A percentile compares a stretch with the other conserved stretches of the same genome.
Conservation (phyloP, 1,140 invertebrate genomes). For the Drosophila santomea region DNA sequence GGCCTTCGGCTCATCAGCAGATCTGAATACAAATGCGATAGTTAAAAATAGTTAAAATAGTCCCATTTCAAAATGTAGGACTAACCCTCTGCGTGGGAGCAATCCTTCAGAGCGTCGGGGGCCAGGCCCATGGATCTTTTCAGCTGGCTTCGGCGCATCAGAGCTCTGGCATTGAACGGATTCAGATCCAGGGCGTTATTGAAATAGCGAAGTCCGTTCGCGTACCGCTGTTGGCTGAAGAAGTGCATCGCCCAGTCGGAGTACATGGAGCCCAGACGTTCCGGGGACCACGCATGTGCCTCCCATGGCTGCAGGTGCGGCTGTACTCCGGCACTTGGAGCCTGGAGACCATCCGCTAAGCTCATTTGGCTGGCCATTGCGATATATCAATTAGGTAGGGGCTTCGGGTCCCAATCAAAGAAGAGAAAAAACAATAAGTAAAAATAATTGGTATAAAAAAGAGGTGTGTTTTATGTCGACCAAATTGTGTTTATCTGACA, state of each 20-base stretch:
- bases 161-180: slow-evolving; percentile 7
- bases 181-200: slow-evolving; percentile 47
- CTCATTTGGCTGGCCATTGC: slow-evolving; percentile 3
- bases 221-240: slow-evolving; percentile 19
- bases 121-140: slow-evolving; percentile 50
- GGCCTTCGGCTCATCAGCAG: background rate
- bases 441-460: slow-evolving; percentile 34
- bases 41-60: background rate
- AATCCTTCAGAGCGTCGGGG: slow-evolving; percentile 50
- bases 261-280: slow-evolving; percentile 47
- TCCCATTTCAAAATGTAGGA: background rate
- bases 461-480: background rate
- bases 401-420: slow-evolving; percentile 12
- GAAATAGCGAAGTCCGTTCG: slow-evolving; percentile 34
- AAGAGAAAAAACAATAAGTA: slow-evolving; percentile 4
- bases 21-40: slow-evolving; percentile 3
- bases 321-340: slow-evolving; percentile 4
- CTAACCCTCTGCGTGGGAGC: slow-evolving; percentile 47
- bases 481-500: slow-evolving; percentile 11
- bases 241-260: slow-evolving; percentile 59
- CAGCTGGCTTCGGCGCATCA: slow-evolving; percentile 46
- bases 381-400: background rate
- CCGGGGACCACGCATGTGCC: slow-evolving; percentile 38
- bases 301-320: slow-evolving; percentile 57
- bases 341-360: background rate